Percentiles rank a stretch among this genome's conserved stretches.
phyloP scores from a whole-genome alignment of 2,888 invertebrate species.

The Empis livida region DNA sequence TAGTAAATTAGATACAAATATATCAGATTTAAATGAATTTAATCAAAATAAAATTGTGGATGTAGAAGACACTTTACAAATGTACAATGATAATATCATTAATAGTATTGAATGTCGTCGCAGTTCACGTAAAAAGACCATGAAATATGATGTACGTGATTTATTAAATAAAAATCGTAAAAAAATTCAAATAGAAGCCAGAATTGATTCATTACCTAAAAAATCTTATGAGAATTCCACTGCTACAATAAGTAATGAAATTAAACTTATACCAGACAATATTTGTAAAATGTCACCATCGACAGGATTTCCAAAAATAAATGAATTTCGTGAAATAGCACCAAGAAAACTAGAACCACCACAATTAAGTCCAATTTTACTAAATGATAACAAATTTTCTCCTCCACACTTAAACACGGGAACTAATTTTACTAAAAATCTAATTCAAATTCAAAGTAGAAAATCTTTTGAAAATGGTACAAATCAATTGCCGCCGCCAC shows the following conservation, averaged over 20 bases:
- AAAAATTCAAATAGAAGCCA: constrained; percentile 32
- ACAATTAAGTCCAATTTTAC: too few relatives aligned
- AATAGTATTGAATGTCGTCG: constrained; percentile 23
- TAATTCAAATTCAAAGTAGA: not conserved
- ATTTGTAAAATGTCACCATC: not conserved
- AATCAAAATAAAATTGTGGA: not conserved
- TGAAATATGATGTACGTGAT: constrained; percentile 32
- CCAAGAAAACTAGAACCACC: not conserved
- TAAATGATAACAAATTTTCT: too few relatives aligned
- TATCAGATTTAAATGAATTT: not conserved
- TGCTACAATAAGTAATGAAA: constrained; percentile 1
- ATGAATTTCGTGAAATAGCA: not conserved
- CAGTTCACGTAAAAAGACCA: constrained; percentile 32
- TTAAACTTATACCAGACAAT: too few relatives aligned
- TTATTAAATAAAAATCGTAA: constrained; percentile 29
- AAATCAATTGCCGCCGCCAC: not conserved
- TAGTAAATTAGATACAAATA: not conserved
- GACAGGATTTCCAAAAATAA: not conserved
- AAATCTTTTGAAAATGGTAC: not conserved
- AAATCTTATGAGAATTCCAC: constrained; percentile 8
- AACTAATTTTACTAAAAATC: not conserved
- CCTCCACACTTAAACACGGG: too few relatives aligned
- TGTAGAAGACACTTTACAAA: not conserved
- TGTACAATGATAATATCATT: not conserved
- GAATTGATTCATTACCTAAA: constrained; percentile 28